Evolutionary conservation across 2,113 vertebrate genomes (phyloP).

Genomic region (Micronycteris hirsuta): DNA sequence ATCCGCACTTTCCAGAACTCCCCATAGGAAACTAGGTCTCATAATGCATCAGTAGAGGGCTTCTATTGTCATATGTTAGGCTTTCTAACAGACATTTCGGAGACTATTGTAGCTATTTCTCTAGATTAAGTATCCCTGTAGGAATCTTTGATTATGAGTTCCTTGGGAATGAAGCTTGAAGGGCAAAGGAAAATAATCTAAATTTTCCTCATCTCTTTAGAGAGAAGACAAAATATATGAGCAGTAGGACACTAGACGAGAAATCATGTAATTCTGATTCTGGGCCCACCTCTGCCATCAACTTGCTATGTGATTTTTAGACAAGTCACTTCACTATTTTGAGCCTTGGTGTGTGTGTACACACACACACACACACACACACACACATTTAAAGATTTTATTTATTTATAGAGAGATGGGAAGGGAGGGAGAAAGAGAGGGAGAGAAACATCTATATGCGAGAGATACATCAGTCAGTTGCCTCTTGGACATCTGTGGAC

Average conservation of each 20-base stretch:
- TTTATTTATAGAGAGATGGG: too few species aligned
- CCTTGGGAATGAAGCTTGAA: conserved; percentile 31
- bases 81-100: conserved; percentile 5
- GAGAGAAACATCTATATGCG: too few species aligned
- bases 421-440: too few species aligned
- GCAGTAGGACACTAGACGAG: conserved; percentile 15
- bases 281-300: not conserved
- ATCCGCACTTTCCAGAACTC: not conserved
- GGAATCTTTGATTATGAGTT: conserved; percentile 30
- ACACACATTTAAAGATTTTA: too few species aligned
- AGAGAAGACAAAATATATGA: not conserved
- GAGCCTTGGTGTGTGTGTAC: not conserved
- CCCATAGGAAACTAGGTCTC: not conserved
- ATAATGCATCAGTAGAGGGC: not conserved
- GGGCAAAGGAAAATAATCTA: conserved; percentile 15
- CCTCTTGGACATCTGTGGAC: too few species aligned
- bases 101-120: not conserved
- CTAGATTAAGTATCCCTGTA: not conserved
- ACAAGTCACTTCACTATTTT: conserved; percentile 2
- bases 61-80: not conserved
- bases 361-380: too few species aligned
- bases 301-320: not conserved
- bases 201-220: conserved; percentile 26
- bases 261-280: conserved; percentile 29
- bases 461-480: too few species aligned